Evolutionary conservation across 2,113 vertebrate species (phyloP).

Genomic region (Oxyura jamaicensis): DNA sequence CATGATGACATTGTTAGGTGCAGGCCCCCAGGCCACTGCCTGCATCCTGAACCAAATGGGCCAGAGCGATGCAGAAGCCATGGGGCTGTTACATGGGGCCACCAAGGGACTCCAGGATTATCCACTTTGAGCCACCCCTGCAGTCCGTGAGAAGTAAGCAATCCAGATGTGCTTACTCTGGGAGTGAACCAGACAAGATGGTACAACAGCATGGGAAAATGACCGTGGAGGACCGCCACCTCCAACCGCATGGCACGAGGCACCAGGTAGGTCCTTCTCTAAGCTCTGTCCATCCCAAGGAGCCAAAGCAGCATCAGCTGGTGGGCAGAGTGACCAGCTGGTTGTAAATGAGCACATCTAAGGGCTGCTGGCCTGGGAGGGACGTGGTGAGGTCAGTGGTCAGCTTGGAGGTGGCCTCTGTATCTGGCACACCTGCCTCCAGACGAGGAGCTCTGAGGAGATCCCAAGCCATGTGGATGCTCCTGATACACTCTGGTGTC

Average conservation of each 20-base stretch:
- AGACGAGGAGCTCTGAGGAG: neutral
- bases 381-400: neutral
- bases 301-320: neutral
- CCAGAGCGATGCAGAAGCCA: neutral
- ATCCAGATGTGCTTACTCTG: neutral
- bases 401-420: neutral
- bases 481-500: neutral
- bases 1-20: neutral
- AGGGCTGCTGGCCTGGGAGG: neutral
- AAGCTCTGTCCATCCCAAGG: neutral
- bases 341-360: neutral
- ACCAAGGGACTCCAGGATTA: too few species aligned
- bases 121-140: neutral
- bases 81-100: neutral
- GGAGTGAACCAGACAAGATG: neutral
- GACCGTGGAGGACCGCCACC: neutral
- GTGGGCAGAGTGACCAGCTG: neutral
- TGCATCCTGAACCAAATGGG: neutral
- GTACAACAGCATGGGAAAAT: neutral
- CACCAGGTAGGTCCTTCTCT: neutral
- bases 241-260: accelerated
- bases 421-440: neutral
- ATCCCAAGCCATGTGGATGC: neutral
- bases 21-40: accelerated
- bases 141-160: neutral